Evolutionary conservation across 2,888 invertebrate species (phyloP).

Genomic region (Disparrhopalites patrizii): DNA sequence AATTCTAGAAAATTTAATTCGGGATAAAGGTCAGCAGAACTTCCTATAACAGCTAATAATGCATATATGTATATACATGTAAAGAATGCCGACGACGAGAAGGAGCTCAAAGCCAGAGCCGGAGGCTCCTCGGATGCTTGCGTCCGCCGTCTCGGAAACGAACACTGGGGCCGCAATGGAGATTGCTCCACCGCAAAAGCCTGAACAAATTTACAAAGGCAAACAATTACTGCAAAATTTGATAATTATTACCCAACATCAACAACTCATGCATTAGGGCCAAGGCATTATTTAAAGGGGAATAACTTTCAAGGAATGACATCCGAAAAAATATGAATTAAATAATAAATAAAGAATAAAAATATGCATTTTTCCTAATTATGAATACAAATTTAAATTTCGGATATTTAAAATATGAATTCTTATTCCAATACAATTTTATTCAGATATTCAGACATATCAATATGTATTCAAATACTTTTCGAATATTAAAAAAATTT

Average conservation of each 20-base stretch:
- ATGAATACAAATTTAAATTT: no score
- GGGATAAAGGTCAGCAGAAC: no score
- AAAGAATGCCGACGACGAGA: not conserved
- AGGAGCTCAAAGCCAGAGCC: not conserved
- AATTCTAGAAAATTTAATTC: no score
- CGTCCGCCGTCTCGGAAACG: not conserved
- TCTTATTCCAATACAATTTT: no score
- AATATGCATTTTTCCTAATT: not conserved
- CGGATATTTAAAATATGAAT: no score
- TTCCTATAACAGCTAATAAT: no score
- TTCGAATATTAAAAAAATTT: no score
- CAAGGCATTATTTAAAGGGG: not conserved
- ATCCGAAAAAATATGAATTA: not conserved
- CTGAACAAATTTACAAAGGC: not conserved
- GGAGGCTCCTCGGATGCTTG: not conserved
- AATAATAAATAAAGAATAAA: not conserved
- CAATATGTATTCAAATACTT: no score
- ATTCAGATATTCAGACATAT: no score
- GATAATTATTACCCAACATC: not conserved
- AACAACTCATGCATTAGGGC: not conserved
- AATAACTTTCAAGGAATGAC: not conserved
- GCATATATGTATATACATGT: not conserved
- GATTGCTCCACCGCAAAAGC: slow-evolving; percentile 9
- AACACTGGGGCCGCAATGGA: slow-evolving; percentile 4
- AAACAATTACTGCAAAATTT: not conserved